phyloP scores from a whole-genome alignment of 2,113 vertebrate species.

The Barbus barbus region DNA sequence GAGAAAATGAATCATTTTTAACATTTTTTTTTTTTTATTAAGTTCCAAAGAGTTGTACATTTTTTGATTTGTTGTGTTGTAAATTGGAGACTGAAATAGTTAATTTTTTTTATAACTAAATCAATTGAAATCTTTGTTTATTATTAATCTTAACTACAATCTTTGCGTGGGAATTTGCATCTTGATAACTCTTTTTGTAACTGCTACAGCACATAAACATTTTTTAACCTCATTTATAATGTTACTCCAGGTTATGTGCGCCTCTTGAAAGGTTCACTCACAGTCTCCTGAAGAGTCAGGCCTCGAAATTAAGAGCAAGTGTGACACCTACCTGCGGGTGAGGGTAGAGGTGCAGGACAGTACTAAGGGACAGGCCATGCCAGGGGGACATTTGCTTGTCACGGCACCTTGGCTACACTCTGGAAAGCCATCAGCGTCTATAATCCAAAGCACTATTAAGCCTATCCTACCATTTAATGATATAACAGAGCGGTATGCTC shows the following conservation, averaged over 20 bases:
- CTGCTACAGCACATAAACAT: not conserved
- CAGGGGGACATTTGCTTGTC: slow-evolving; percentile 48
- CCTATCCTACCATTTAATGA: slow-evolving; percentile 66
- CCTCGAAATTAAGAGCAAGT: slow-evolving; percentile 88
- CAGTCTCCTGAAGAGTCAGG: slow-evolving; percentile 52
- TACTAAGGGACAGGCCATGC: slow-evolving; percentile 52
- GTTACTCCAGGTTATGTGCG: slow-evolving; percentile 53
- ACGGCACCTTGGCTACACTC: slow-evolving; percentile 49
- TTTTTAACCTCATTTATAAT: not conserved
- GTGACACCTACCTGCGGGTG: slow-evolving; percentile 97
- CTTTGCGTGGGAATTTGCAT: not conserved
- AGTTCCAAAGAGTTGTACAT: not conserved
- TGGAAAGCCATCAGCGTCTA: slow-evolving; percentile 62
- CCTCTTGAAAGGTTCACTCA: slow-evolving; percentile 69
- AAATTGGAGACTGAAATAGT: not conserved
- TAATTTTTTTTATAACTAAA: not conserved
- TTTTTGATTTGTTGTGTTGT: not conserved
- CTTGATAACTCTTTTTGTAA: not conserved
- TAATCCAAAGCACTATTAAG: slow-evolving; percentile 70
- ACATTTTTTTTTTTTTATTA: not conserved
- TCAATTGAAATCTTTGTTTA: not conserved
- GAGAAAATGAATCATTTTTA: not conserved
- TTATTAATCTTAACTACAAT: not conserved
- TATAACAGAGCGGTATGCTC: slow-evolving; percentile 72
- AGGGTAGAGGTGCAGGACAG: slow-evolving; percentile 79